Evolutionary conservation across 2,113 vertebrate species (phyloP).

Genomic region (Rhizomys pruinosus): DNA sequence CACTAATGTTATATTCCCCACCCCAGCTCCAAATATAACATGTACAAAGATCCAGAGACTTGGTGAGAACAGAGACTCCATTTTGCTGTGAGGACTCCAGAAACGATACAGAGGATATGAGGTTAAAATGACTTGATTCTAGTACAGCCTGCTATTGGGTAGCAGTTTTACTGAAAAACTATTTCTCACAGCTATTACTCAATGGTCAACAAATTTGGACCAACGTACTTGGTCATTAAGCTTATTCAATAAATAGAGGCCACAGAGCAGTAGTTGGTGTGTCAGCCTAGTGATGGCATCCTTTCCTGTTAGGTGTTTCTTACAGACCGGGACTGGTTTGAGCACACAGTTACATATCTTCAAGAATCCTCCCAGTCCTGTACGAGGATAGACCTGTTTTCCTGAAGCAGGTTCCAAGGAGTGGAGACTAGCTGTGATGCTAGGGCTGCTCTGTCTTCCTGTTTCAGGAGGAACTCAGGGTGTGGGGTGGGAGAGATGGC

Average conservation of each 20-base stretch:
- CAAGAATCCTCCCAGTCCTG: background rate
- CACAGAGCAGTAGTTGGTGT: background rate
- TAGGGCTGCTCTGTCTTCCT: background rate
- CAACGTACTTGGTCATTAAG: background rate
- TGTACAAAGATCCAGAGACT: background rate
- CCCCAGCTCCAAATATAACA: background rate
- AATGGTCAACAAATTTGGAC: background rate
- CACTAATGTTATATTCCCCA: background rate
- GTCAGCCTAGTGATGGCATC: background rate
- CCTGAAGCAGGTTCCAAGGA: background rate
- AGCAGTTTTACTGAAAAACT: slow-evolving; percentile 36
- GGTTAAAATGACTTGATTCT: slow-evolving; percentile 40
- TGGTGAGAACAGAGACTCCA: background rate
- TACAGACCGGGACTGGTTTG: background rate
- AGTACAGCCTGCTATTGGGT: background rate
- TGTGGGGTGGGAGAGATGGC: background rate
- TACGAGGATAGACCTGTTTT: background rate
- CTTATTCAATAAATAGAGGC: slow-evolving; percentile 15
- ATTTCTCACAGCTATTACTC: slow-evolving; percentile 43
- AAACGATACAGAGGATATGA: slow-evolving; percentile 11
- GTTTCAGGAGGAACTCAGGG: background rate
- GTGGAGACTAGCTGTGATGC: background rate
- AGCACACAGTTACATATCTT: background rate
- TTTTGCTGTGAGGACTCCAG: background rate
- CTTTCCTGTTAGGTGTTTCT: background rate